These are phyloP conservation scores for Nephrocerus scutellatus DNA, from an alignment of 2,888 invertebrate genomes.

Conservation along the genomic window DNA sequence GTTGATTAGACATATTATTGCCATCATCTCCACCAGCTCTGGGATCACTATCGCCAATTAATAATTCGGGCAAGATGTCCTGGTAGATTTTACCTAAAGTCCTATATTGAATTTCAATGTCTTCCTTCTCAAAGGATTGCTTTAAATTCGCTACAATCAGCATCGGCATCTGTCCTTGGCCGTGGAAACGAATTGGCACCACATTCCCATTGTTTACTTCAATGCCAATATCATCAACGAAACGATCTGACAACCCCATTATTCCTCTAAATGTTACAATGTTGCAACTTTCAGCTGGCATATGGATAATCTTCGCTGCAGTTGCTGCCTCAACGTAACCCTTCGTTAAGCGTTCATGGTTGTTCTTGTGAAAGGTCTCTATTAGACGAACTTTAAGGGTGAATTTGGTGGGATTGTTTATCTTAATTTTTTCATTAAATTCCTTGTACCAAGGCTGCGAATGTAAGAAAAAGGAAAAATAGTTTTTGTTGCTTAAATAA, in stretches of 20 bases:
- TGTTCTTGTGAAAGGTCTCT: not conserved
- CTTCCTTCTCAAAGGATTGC: not conserved
- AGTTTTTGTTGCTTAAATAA: not conserved
- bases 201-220: constrained; percentile 32
- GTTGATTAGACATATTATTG: no score
- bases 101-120: not conserved
- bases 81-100: no score
- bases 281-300: constrained; percentile 19
- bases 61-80: no score
- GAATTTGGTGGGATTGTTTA: constrained; percentile 32
- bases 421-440: constrained; percentile 21
- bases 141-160: constrained; percentile 20
- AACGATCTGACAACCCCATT: constrained; percentile 35
- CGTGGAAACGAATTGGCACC: constrained; percentile 28
- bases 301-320: constrained; percentile 14
- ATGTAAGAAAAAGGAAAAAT: not conserved
- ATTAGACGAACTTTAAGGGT: constrained; percentile 21
- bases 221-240: constrained; percentile 28
- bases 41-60: no score
- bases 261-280: constrained; percentile 27
- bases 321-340: constrained; percentile 29
- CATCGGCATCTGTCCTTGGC: constrained; percentile 39
- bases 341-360: constrained; percentile 21
- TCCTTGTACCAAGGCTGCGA: constrained; percentile 39
- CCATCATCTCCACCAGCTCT: no score